Base-by-base conservation (phyloP, 2,888 invertebrate genomes). In the Lasioglossum leucozonium region DNA sequence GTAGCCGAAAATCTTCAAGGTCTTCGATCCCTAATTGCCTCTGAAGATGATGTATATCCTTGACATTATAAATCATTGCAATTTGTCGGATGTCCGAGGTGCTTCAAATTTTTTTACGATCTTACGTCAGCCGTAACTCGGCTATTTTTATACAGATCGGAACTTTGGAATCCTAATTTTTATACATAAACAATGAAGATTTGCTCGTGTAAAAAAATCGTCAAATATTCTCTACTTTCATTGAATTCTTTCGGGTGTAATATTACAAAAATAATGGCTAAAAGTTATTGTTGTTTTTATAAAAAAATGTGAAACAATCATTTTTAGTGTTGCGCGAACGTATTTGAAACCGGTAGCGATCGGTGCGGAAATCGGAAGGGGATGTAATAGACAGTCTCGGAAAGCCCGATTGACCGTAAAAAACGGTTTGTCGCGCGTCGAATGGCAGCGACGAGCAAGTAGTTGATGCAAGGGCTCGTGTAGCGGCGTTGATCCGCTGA, bases 401-500 rank as follows among this genome's bases (percentile, higher is more conserved):
- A 71, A 69, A 40, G 34, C 40, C 26, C 26, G 5, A 13, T 26
- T 16, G 42, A 42, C 26, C 42, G 13, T 34, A 16, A 71, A 67
- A 58, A 80, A 85, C 87, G 88, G 82, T 87, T 88, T 62, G 69
- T 72, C 51, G 67, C 67, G 11, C 74, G 69, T 22, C 65, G 37
- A 26, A 62, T 72, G 55, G 58, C 58, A 26, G 69, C 79, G 69
- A 75, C 77, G 65, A 74, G 79, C 37, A 71, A 72, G 65, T 75
- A 75, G 77, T 47, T 76, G 87, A 87, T 55, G 72, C 26, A 37
- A 42, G 77, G 65, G 65, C 13, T 34, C 74, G 72, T 67, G 77
- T 42, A 44, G 65, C 75, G 65, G 79, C 81, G 87, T 75, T 88
- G 90, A 92, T 92, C 86, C 87, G 82, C 71, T 75, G 87, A 87